Percentiles rank a stretch among this genome's conserved stretches.
Evolutionary conservation across 2,113 vertebrate genomes (phyloP).

Genomic region (Ctenodactylus gundi): DNA sequence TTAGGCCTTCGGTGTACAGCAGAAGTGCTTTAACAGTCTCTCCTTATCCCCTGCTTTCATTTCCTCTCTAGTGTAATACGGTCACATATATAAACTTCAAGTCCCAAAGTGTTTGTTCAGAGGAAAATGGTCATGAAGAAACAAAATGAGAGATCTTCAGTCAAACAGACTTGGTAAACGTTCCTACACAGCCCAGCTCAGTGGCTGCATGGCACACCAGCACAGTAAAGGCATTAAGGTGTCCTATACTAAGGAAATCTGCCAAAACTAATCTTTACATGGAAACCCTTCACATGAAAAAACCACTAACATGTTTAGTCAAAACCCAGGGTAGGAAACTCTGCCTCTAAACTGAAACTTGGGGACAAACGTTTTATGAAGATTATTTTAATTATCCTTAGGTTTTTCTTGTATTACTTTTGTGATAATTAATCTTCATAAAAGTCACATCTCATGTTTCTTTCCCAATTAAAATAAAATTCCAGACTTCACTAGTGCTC

Average conservation of each 20-base stretch:
- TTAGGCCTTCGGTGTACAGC: neutral
- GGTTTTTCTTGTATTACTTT: neutral
- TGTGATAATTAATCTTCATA: neutral
- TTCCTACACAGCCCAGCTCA: neutral
- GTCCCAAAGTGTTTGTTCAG: neutral
- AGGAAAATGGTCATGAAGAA: neutral
- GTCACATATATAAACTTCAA: neutral
- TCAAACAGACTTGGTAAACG: neutral
- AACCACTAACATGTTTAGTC: neutral
- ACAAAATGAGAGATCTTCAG: neutral
- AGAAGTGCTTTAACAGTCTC: neutral
- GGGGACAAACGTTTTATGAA: neutral
- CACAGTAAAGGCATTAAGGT: neutral
- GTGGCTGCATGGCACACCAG: no score
- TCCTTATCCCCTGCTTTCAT: neutral
- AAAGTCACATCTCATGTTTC: neutral
- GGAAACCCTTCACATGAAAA: neutral
- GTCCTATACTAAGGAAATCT: neutral
- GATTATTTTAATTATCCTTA: neutral
- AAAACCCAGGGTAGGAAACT: neutral
- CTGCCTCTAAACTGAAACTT: neutral
- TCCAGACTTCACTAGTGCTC: neutral
- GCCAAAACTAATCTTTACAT: neutral
- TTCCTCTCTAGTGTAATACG: neutral
- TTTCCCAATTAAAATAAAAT: neutral